phyloP scores from a whole-genome alignment of 2,797 vertebrate species.

The Anabas testudineus region DNA sequence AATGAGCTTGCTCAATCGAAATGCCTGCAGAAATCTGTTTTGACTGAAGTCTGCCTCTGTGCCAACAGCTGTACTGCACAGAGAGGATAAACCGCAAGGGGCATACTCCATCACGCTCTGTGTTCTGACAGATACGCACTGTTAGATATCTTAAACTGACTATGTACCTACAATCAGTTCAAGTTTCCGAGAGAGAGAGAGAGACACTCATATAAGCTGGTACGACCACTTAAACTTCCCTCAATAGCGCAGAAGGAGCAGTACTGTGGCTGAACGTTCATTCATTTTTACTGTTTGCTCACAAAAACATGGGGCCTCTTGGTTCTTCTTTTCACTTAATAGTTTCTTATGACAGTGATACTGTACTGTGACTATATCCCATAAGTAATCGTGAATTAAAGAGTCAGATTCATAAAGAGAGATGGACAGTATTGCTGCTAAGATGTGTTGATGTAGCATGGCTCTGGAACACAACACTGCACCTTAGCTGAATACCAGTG shows the following conservation, averaged over 20 bases:
- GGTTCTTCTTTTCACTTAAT: no score
- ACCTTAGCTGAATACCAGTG: no score
- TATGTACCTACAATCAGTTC: constrained; percentile 11
- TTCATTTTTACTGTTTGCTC: no score
- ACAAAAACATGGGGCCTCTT: no score
- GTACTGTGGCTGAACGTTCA: background rate
- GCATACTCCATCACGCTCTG: constrained; percentile 6
- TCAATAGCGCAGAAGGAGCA: background rate
- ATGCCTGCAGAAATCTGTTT: constrained; percentile 21
- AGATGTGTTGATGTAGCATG: no score
- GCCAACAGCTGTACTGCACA: constrained; percentile 21
- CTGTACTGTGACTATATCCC: no score
- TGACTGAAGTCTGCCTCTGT: constrained; percentile 3
- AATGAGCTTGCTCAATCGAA: constrained; percentile 8
- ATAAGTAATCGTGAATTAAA: no score
- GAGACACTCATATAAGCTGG: background rate
- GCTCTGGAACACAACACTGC: no score
- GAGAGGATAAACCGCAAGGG: constrained; percentile 15
- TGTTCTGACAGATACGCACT: constrained; percentile 19
- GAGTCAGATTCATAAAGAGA: no score
- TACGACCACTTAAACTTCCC: background rate
- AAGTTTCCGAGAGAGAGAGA: constrained; percentile 6
- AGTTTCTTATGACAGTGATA: no score
- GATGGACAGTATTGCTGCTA: no score
- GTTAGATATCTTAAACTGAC: constrained; percentile 39